Conservation (phyloP, 2,113 vertebrate genomes). For the Xenopus laevis region DNA sequence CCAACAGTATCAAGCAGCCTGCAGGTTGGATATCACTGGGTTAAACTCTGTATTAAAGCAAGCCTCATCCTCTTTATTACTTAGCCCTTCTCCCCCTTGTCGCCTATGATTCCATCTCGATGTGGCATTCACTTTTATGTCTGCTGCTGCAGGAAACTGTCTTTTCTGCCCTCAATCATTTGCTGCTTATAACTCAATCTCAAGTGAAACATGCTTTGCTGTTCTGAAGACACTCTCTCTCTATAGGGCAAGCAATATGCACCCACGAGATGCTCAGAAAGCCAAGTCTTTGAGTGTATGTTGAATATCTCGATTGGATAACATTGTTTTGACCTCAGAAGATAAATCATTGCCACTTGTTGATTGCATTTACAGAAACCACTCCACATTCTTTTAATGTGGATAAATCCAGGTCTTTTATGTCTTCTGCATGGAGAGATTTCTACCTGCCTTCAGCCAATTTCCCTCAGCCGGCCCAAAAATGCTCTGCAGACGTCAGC, state of each 20-base stretch:
- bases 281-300: conserved; percentile 27
- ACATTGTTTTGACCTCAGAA: conserved; percentile 17
- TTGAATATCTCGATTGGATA: conserved; percentile 18
- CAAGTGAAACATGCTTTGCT: conserved; percentile 18
- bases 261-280: neutral
- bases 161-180: conserved; percentile 36
- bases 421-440: neutral
- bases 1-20: no score
- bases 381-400: neutral
- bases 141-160: conserved; percentile 30
- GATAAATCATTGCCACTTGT: conserved; percentile 17
- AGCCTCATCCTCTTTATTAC: conserved; percentile 27
- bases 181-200: conserved; percentile 31
- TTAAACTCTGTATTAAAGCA: conserved; percentile 11
- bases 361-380: neutral
- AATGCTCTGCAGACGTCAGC: neutral
- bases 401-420: conserved; percentile 3
- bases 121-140: conserved; percentile 31
- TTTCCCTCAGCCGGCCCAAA: neutral
- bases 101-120: conserved; percentile 16
- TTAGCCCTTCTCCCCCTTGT: conserved; percentile 12
- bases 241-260: conserved; percentile 13
- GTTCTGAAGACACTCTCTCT: conserved; percentile 26
- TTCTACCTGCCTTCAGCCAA: conserved; percentile 10
- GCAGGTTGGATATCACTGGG: no score